phyloP scores from a whole-genome alignment of 2,113 vertebrate genomes.

The Dinomys branickii region DNA sequence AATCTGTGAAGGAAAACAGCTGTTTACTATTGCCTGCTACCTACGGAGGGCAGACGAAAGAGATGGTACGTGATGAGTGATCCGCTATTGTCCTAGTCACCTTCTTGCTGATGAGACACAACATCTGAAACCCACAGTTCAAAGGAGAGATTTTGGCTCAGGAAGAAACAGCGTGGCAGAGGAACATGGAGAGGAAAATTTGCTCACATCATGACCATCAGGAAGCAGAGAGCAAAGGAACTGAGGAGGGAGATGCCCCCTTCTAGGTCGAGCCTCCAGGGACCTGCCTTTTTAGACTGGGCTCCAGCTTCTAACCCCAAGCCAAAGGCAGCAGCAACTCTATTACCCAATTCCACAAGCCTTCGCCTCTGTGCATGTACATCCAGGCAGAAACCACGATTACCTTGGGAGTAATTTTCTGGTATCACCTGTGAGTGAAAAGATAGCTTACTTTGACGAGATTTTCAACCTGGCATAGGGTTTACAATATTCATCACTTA shows the following conservation, averaged over 20 bases:
- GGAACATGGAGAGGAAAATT: neutral
- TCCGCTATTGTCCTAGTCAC: neutral
- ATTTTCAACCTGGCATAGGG: neutral
- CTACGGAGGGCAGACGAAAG: constrained; percentile 80
- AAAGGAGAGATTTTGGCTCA: neutral
- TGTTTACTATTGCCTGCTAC: constrained; percentile 80
- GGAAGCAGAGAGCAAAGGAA: neutral
- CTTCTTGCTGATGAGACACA: neutral
- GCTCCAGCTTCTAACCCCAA: neutral
- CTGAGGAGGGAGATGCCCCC: neutral
- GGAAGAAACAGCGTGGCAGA: neutral
- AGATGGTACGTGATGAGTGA: constrained; percentile 82
- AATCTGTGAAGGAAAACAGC: constrained; percentile 84
- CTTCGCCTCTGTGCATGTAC: neutral
- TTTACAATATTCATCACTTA: constrained; percentile 28
- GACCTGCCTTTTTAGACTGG: neutral
- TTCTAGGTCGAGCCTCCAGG: neutral
- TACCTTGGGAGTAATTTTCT: neutral
- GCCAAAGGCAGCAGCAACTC: neutral
- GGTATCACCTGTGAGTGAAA: constrained; percentile 7
- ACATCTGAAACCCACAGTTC: neutral
- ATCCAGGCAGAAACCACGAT: neutral
- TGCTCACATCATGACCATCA: neutral
- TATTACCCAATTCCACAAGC: neutral
- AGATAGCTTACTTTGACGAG: constrained; percentile 26